A percentile compares a stretch with the other conserved stretches of the same genome.
Conservation (phyloP, 2,113 vertebrate genomes). For the Trochalopteron elliotii region DNA sequence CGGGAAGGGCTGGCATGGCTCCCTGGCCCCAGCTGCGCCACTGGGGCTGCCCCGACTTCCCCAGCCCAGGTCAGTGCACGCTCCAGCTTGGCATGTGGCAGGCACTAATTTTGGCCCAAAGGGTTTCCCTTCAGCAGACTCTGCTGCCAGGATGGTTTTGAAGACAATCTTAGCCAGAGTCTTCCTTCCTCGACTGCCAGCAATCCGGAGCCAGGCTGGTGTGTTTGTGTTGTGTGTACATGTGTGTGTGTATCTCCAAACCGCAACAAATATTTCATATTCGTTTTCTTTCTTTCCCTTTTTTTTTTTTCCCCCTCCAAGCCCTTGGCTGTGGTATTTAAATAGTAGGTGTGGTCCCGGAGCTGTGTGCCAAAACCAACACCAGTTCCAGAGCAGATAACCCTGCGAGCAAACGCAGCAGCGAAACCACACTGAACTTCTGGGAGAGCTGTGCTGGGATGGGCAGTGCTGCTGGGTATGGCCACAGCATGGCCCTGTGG, state of each 20-base stretch:
- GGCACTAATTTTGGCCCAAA: slow-evolving; percentile 49
- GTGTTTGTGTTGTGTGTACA: slow-evolving; percentile 52
- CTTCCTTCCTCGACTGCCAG: slow-evolving; percentile 49
- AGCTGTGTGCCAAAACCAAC: slow-evolving; percentile 62
- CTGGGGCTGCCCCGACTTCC: not conserved
- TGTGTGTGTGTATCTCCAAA: slow-evolving; percentile 61
- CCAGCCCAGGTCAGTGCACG: not conserved
- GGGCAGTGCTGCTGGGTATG: not conserved
- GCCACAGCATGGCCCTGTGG: not conserved
- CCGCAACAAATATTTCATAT: slow-evolving; percentile 65
- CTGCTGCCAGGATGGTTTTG: not conserved
- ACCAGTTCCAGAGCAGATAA: slow-evolving; percentile 63
- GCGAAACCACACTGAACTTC: not conserved
- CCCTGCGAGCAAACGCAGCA: slow-evolving; percentile 29
- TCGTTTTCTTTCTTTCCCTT: slow-evolving; percentile 31
- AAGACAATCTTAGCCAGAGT: slow-evolving; percentile 37
- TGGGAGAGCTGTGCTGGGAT: not conserved
- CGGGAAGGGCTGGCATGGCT: not conserved
- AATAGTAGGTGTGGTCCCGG: slow-evolving; percentile 70
- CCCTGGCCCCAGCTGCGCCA: not conserved
- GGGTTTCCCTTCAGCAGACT: slow-evolving; percentile 42
- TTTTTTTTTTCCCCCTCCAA: not conserved
- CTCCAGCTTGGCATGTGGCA: not conserved
- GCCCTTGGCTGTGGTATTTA: slow-evolving; percentile 63
- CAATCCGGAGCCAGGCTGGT: not conserved